Conservation (phyloP, 2,113 vertebrate species). For the Amphilophus citrinellus region DNA sequence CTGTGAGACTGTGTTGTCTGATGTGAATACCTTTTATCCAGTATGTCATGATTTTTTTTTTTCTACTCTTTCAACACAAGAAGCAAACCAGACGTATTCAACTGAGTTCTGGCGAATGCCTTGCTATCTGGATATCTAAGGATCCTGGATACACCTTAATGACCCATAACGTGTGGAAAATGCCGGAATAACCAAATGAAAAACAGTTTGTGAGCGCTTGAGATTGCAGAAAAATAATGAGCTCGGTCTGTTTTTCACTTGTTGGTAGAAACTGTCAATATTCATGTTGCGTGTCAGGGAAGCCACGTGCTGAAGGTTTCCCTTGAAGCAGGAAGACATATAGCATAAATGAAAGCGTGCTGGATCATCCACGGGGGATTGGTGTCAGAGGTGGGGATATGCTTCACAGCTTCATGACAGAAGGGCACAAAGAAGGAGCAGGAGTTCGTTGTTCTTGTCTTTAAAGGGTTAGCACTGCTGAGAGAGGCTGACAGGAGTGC, state of each 20-base stretch:
- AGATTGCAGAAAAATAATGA: background rate
- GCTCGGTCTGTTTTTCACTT: background rate
- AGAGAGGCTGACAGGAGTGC: slow-evolving; percentile 41
- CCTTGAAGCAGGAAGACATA: background rate
- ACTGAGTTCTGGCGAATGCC: background rate
- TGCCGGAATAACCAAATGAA: background rate
- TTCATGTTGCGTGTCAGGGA: background rate
- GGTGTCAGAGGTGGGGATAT: slow-evolving; percentile 24
- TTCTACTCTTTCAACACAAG: background rate
- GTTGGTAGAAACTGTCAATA: background rate
- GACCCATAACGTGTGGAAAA: background rate
- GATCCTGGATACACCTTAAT: background rate
- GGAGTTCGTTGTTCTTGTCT: slow-evolving; percentile 27
- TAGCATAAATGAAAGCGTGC: background rate
- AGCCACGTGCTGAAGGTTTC: background rate
- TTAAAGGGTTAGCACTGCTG: slow-evolving; percentile 35
- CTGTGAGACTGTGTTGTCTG: background rate
- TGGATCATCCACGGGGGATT: slow-evolving; percentile 8
- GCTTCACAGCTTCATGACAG: slow-evolving; percentile 7
- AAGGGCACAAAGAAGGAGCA: slow-evolving; percentile 8
- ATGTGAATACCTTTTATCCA: background rate
- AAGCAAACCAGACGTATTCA: background rate
- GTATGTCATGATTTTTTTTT: background rate
- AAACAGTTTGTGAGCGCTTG: background rate
- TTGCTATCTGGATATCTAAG: background rate